Base-by-base conservation (phyloP, 1,140 invertebrate species). In the Solenopsis invicta region DNA sequence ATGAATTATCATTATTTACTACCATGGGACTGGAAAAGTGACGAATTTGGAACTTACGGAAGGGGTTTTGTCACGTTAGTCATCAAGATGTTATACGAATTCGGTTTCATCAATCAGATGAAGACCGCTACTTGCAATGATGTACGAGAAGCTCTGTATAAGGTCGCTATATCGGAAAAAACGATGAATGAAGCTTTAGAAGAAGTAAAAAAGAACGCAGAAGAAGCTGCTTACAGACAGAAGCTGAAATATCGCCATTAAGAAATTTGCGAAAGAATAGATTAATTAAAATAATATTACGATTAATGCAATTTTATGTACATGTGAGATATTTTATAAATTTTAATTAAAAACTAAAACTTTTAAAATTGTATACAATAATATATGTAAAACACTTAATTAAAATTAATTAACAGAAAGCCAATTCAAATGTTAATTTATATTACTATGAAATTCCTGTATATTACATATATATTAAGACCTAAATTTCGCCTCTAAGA, bases 1-100 rank as follows among this genome's bases (percentile, higher is more conserved):
- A 96, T 96, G 0, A 96, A 97, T 74, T 98, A 98, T 87, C 98
- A 98, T 89, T 98, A 98, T 86, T 89, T 98, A 2, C 91, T 97
- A 4, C 97, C 97, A 0, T 97, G 96, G 95, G 98, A 98, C 87
- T 98, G 97, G 93, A 97, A 97, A 91, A 97, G 96, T 18, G 97
- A 97, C 10, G 98, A 98, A 94, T 98, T 96, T 78, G 97, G 98
- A 0, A 96, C 96, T 48, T 98, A 98, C 90, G 96, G 96, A 13
- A 93, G 91, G 0, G 97, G 97, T 1, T 97, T 95, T 62, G 96
- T 96, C 0, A 96, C 97, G 0, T 95, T 96, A 1, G 96, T 97
- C 76, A 97, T 98, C 18, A 96, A 97, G 18, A 95, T 97, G 0
- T 97, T 96, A 90, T 96, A 96, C 0, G 96, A 97, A 0, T 89